Conservation (phyloP, 2,888 invertebrate genomes). For the Drosophila cyrtoloma region DNA sequence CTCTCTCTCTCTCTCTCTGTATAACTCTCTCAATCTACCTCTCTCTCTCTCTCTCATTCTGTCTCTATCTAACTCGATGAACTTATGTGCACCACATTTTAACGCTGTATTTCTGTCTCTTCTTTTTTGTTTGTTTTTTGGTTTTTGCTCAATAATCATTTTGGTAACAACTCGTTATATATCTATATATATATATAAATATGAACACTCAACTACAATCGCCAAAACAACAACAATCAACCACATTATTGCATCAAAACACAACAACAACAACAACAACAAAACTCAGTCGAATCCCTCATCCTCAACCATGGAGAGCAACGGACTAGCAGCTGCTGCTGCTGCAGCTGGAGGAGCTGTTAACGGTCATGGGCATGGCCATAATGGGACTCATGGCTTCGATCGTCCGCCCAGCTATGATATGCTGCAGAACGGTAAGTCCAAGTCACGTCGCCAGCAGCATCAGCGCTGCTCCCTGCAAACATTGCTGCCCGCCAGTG, state of each 20-base stretch:
- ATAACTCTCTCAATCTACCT: conserved; percentile 29
- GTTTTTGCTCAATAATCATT: conserved; percentile 68
- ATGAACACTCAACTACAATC: conserved; percentile 25
- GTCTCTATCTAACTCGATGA: conserved; percentile 36
- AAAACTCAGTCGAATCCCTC: conserved; percentile 83
- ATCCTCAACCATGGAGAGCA: conserved; percentile 83
- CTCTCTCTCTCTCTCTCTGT: conserved; percentile 24
- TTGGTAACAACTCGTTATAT: conserved; percentile 67
- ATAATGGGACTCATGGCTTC: conserved; percentile 36
- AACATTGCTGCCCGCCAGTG: conserved; percentile 81
- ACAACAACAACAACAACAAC: conserved; percentile 25
- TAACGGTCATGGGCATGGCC: conserved; percentile 59
- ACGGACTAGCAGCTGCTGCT: conserved; percentile 76
- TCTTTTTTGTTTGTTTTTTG: conserved; percentile 43
- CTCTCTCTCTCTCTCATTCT: conserved; percentile 23
- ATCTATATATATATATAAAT: conserved; percentile 33
- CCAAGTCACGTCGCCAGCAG: conserved; percentile 85
- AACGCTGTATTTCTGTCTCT: conserved; percentile 67
- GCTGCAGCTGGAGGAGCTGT: conserved; percentile 42
- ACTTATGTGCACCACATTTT: conserved; percentile 77
- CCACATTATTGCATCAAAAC: conserved; percentile 37
- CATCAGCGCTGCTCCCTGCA: conserved; percentile 83
- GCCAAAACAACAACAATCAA: conserved; percentile 41
- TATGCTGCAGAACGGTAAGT: conserved; percentile 86
- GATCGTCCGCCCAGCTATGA: conserved; percentile 84